Evolutionary conservation across 2,888 invertebrate species (phyloP), one percentile per base, ranked within the genome.

Genomic region (Phania funesta): DNA sequence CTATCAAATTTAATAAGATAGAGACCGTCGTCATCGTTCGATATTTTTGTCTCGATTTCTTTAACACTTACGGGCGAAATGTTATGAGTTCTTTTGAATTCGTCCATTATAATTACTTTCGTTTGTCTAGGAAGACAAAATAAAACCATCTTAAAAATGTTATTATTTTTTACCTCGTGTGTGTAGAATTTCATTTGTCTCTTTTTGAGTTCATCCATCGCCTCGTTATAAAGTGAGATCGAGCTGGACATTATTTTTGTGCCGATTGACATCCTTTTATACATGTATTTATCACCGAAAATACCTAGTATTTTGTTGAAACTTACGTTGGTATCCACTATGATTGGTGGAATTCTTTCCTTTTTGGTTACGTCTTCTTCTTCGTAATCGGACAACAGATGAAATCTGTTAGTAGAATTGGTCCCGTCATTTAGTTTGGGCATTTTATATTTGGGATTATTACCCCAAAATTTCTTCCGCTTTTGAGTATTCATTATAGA

Each of bases 1-100:
- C 68, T 54, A 13, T 65, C 52, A 52, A 38, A 65, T 38, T 52
- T 52, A 38, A 50, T 50, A 32, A 48, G 20, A 46, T 35, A 50
- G 0, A 50, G 24, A 29, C 29, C 64, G n/a, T 65, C 50, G 18
- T 65, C 22, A 9, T 8, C 22, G 24, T 20, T 38, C 3, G 65
- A 38, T 65, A 32, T 38, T 11, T 22, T 38, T 38, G 52, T 52
- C n/a, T 26, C 1, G 1, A 67, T 52, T 52, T 67, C 38, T 9
- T 38, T 67, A 3, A 52, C 50, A 22, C 26, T 67, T 41, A 29
- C n/a, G 1, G 67, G 52, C n/a, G 44, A 24, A n/a, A 67, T 38
- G 4, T 52, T 67, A 11, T 38, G 24, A 0, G 38, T 26, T 5
- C 18, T 38, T 1, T 2, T 26, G 26, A 67, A 38, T 16, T 67